These are phyloP conservation scores for Brachypalpus laphriformis DNA, from an alignment of 2,888 invertebrate species.

Conservation along the genomic window DNA sequence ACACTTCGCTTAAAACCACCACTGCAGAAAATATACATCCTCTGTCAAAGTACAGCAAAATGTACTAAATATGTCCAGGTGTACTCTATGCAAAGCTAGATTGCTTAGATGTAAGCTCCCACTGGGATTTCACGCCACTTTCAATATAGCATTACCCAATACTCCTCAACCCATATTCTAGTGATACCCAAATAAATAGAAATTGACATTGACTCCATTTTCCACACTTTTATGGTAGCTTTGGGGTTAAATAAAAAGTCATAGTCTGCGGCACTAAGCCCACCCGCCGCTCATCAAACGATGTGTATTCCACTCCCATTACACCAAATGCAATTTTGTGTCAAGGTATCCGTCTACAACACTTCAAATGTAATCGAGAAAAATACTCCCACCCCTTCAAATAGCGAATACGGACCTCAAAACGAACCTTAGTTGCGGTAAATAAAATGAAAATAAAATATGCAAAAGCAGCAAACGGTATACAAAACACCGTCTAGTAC, in stretches of 20 bases:
- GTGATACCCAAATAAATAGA: neutral
- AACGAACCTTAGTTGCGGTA: slow-evolving; percentile 59
- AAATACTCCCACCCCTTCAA: slow-evolving; percentile 9
- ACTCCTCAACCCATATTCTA: neutral
- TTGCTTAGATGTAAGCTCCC: neutral
- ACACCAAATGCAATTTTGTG: slow-evolving; percentile 1
- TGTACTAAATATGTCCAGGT: too few relatives aligned
- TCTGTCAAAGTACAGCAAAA: too few relatives aligned
- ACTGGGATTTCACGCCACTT: neutral
- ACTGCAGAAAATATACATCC: too few relatives aligned
- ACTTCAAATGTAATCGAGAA: slow-evolving; percentile 45
- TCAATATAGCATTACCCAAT: neutral
- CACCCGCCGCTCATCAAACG: neutral
- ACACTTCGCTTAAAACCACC: too few relatives aligned
- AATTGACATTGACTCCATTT: slow-evolving; percentile 31
- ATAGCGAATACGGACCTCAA: too few relatives aligned
- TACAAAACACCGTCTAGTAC: slow-evolving; percentile 17
- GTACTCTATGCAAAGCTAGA: neutral
- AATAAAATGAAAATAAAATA: slow-evolving; percentile 67
- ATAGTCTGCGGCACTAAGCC: slow-evolving; percentile 25
- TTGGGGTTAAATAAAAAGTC: slow-evolving; percentile 19
- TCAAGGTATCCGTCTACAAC: neutral
- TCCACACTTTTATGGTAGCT: neutral
- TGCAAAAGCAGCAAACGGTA: slow-evolving; percentile 50
- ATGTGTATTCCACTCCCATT: slow-evolving; percentile 1